phyloP scores from a whole-genome alignment of 2,888 invertebrate genomes.

The Drosophila pegasa region DNA sequence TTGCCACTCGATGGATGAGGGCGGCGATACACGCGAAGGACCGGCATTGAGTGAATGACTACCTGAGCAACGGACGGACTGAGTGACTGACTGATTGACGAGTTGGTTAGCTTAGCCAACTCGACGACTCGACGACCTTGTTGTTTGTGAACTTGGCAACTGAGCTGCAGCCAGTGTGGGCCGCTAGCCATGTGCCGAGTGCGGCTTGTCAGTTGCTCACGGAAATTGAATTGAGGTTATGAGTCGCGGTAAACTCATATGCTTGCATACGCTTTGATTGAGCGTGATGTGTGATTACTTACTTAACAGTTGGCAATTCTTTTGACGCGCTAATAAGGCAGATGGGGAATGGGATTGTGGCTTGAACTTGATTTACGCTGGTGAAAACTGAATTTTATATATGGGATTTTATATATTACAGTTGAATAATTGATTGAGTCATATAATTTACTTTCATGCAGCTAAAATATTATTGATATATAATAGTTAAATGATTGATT shows the following conservation, averaged over 20 bases:
- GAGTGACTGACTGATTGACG: constrained; percentile 39
- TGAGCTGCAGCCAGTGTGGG: constrained; percentile 21
- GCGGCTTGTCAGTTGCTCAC: constrained; percentile 28
- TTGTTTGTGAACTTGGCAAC: constrained; percentile 59
- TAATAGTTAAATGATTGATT: too few relatives aligned
- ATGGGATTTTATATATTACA: too few relatives aligned
- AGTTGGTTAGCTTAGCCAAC: constrained; percentile 34
- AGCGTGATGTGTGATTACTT: constrained; percentile 18
- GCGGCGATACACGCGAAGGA: constrained; percentile 37
- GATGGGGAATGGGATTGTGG: too few relatives aligned
- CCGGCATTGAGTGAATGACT: constrained; percentile 38
- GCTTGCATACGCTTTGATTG: constrained; percentile 45
- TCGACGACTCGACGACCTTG: constrained; percentile 53
- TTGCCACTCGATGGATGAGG: constrained; percentile 59
- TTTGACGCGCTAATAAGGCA: not conserved
- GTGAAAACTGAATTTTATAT: too few relatives aligned
- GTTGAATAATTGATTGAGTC: too few relatives aligned
- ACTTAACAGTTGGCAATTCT: constrained; percentile 5
- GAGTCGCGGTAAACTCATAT: constrained; percentile 32
- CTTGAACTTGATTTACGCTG: not conserved
- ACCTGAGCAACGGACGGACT: constrained; percentile 24
- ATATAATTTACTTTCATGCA: too few relatives aligned
- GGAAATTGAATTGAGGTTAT: constrained; percentile 57
- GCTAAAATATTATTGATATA: too few relatives aligned
- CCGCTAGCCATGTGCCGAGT: constrained; percentile 5